Evolutionary conservation across 2,797 vertebrate species (phyloP), one percentile per base, ranked within the genome.

Genomic region (Dipus sagitta): DNA sequence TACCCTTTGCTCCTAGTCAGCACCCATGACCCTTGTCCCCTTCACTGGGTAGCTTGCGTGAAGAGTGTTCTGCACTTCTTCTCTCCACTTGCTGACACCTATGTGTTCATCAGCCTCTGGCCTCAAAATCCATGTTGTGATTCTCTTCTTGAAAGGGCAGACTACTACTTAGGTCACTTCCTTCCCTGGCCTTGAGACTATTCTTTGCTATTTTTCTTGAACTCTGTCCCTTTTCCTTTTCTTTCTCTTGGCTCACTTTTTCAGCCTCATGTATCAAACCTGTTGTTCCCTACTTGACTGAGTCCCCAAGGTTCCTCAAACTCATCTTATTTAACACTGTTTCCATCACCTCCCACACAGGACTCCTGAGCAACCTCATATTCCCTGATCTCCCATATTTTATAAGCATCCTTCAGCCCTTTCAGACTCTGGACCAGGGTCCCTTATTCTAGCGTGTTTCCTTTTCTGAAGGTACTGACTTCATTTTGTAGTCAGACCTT

Each of bases 401-500:
- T 91, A 74, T 83, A 60, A 75, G 62, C 91, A 88, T 94, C 78
- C 77, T 91, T 92, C 86, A 81, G 28, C 42, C 70, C 30, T 94
- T 30, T 70, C 84, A 72, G 78, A 71, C 52, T 92, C 54, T 47
- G 54, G 87, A 60, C 75, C 84, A 92, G 24, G 71, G 38, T 47
- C 47, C 92, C 34, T 92, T 91, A 76, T 94, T 89, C 71, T 90
- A 88, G 88, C 47, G 26, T 15, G 12, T 88, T 75, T 94, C 3
- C 75, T 94, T 91, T 94, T 86, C 89, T 91, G 54, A 95, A 87
- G 95, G 78, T 71, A 71, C 75, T 71, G 75, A 86, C 89, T 77
- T 82, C 81, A 85, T 65, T 95, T 89, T 94, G 24, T 92, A 92
- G 95, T 92, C 83, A 92, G 87, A 78, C 30, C 12, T 93, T 95